A percentile compares a stretch with the other conserved stretches of the same genome.
These are phyloP conservation scores for Trichechus manatus DNA, from an alignment of 2,113 vertebrate genomes.

Conservation along the genomic window DNA sequence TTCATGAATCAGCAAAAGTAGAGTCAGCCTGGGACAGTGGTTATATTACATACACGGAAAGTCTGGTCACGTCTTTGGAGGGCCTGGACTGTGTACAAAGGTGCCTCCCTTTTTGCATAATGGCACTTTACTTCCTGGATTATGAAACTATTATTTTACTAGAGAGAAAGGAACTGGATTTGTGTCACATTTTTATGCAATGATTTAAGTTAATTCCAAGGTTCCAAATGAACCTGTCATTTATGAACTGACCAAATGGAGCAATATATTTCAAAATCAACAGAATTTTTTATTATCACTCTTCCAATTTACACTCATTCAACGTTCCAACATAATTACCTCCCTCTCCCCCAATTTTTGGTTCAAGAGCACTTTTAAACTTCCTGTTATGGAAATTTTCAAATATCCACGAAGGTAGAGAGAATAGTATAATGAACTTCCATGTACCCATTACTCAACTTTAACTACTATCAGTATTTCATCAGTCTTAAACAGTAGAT, in stretches of 20 bases:
- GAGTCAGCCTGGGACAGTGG: background rate
- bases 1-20: background rate
- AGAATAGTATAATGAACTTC: background rate
- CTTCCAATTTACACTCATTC: background rate
- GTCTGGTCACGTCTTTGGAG: background rate
- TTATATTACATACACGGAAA: conserved; percentile 34
- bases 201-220: conserved; percentile 37
- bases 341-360: background rate
- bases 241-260: conserved; percentile 40
- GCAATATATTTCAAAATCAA: conserved; percentile 45
- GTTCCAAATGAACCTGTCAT: conserved; percentile 10
- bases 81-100: background rate
- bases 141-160: conserved; percentile 61
- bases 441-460: background rate
- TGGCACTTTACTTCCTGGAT: conserved; percentile 63
- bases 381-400: background rate
- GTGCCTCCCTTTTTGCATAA: conserved; percentile 50
- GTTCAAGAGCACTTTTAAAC: conserved; percentile 22
- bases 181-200: conserved; percentile 41
- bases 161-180: conserved; percentile 60
- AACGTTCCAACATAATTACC: conserved; percentile 6
- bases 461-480: background rate
- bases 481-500: background rate
- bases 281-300: conserved; percentile 13
- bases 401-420: background rate